Evolutionary conservation across 2,113 vertebrate genomes (phyloP).

Genomic region (Nannobrachium achirus): DNA sequence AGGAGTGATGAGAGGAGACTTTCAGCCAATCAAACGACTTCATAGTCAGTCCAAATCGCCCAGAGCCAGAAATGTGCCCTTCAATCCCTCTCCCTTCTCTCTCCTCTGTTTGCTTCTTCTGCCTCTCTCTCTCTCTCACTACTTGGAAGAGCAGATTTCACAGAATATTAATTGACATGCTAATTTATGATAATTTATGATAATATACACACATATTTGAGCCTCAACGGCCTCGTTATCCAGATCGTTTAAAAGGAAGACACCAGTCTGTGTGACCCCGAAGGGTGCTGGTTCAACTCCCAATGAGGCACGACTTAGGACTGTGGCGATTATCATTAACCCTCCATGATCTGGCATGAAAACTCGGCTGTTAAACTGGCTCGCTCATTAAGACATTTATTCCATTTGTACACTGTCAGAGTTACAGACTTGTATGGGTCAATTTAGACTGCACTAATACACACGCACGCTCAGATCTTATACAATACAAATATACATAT

Average conservation of each 20-base stretch:
- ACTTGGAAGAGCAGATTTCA: constrained; percentile 72
- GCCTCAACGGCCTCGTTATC: constrained; percentile 76
- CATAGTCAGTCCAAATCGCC: constrained; percentile 24
- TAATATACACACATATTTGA: constrained; percentile 73
- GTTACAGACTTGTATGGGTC: no score
- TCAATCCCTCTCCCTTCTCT: not conserved
- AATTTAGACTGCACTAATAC: no score
- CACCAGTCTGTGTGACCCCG: constrained; percentile 72
- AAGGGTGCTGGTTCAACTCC: constrained; percentile 77
- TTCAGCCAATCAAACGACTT: constrained; percentile 36
- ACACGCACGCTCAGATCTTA: no score
- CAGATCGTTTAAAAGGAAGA: constrained; percentile 70
- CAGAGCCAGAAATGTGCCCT: constrained; percentile 16
- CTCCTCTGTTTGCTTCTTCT: constrained; percentile 48
- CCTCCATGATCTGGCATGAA: constrained; percentile 46
- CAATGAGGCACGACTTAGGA: constrained; percentile 55
- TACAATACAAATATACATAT: no score
- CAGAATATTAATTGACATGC: constrained; percentile 74
- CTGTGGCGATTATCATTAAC: constrained; percentile 57
- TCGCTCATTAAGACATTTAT: not conserved
- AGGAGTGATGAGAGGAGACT: constrained; percentile 2
- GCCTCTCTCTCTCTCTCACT: constrained; percentile 51
- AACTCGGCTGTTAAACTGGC: constrained; percentile 39
- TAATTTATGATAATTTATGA: constrained; percentile 76
- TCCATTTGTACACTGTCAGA: no score